A percentile compares a stretch with the other conserved stretches of the same genome.
phyloP scores from a whole-genome alignment of 1,140 invertebrate species.

The Drosophila ananassae region DNA sequence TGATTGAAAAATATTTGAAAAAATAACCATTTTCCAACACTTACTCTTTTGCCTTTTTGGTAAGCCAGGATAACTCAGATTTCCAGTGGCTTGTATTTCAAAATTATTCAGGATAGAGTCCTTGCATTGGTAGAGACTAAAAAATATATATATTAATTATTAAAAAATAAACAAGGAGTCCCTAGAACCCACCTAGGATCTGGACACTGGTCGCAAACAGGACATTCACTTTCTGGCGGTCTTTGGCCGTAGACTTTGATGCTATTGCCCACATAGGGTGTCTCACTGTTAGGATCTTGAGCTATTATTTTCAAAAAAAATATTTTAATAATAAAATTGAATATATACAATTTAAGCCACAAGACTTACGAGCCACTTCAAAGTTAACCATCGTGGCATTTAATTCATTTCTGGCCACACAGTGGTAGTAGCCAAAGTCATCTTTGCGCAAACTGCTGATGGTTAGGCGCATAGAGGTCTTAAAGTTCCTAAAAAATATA shows the following conservation, averaged over 20 bases:
- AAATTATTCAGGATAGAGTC: constrained; percentile 86
- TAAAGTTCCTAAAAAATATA: constrained; percentile 44
- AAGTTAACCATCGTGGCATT: constrained; percentile 91
- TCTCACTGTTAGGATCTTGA: constrained; percentile 81
- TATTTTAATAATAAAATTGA: too few species aligned
- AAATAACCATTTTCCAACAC: constrained; percentile 7
- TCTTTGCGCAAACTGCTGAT: constrained; percentile 87
- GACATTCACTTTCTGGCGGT: constrained; percentile 87
- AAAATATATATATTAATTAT: not conserved
- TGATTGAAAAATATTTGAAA: not conserved
- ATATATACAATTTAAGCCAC: too few species aligned
- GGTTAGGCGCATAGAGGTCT: constrained; percentile 88
- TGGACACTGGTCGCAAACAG: constrained; percentile 85
- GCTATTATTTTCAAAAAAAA: constrained; percentile 31
- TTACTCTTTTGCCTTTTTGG: constrained; percentile 86
- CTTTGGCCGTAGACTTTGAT: constrained; percentile 85
- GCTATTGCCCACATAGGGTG: constrained; percentile 77
- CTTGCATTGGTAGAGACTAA: constrained; percentile 85
- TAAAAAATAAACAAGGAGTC: not conserved
- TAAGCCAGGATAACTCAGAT: constrained; percentile 86
- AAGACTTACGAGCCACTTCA: constrained; percentile 88
- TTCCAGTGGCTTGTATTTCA: constrained; percentile 86
- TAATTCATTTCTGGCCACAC: constrained; percentile 92
- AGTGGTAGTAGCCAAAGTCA: constrained; percentile 91
- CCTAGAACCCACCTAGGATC: constrained; percentile 74